A percentile compares a stretch with the other conserved stretches of the same genome.
These are phyloP conservation scores for Alloscopus bannaensis DNA, from an alignment of 2,888 invertebrate species.

Conservation along the genomic window DNA sequence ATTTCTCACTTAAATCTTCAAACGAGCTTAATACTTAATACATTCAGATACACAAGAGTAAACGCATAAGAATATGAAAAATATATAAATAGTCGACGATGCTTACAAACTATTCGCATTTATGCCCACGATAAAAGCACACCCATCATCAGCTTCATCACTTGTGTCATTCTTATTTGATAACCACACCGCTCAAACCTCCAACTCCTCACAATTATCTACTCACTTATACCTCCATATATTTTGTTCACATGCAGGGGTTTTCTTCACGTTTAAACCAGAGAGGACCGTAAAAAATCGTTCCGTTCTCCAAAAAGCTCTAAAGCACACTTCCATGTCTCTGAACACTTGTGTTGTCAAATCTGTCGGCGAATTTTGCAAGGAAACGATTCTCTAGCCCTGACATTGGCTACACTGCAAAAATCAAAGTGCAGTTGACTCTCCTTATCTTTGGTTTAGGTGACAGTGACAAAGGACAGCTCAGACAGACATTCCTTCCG, in stretches of 20 bases:
- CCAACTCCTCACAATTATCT: not conserved
- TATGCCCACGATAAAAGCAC: not conserved
- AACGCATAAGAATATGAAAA: slow-evolving; percentile 48
- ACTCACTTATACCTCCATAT: too few species aligned
- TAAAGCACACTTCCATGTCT: not conserved
- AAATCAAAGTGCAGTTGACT: not conserved
- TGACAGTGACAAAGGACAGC: too few species aligned
- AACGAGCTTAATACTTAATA: not conserved
- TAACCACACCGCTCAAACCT: not conserved
- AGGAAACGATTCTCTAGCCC: not conserved
- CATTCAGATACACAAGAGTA: not conserved
- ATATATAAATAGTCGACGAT: slow-evolving; percentile 50
- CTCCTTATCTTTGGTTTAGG: not conserved
- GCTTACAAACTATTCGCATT: slow-evolving; percentile 10
- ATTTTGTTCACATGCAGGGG: too few species aligned
- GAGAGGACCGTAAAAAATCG: slow-evolving; percentile 5
- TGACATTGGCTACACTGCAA: not conserved
- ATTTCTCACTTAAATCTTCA: not conserved
- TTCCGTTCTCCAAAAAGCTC: not conserved
- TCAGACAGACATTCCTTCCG: too few species aligned
- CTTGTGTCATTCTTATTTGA: not conserved
- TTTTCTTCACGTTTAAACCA: slow-evolving; percentile 30
- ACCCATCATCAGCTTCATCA: not conserved
- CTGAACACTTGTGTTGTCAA: not conserved
- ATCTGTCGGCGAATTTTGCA: not conserved